These are phyloP conservation scores for Dryocosmus kuriphilus DNA, from an alignment of 2,888 invertebrate species.

Conservation along the genomic window DNA sequence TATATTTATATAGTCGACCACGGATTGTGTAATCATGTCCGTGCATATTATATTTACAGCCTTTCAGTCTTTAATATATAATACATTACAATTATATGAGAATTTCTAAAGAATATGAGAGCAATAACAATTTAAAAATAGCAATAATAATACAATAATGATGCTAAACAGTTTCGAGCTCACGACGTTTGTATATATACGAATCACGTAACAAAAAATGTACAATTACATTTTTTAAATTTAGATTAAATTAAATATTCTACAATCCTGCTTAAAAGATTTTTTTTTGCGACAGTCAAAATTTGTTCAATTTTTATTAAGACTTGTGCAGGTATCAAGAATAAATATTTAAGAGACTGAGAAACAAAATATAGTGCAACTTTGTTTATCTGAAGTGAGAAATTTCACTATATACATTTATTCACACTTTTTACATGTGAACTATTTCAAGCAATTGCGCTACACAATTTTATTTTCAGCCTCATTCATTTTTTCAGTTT, in stretches of 20 bases:
- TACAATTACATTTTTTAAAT: background rate
- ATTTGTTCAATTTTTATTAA: background rate
- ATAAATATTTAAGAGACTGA: background rate
- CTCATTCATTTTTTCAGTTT: background rate
- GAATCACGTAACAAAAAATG: conserved; percentile 11
- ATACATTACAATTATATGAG: conserved; percentile 59
- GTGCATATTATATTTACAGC: conserved; percentile 70
- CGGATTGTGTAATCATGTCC: conserved; percentile 42
- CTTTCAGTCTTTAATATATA: conserved; percentile 77
- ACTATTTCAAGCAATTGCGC: too few relatives aligned
- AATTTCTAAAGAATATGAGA: conserved; percentile 59
- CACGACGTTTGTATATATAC: conserved; percentile 17
- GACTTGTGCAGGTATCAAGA: background rate
- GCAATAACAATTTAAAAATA: conserved; percentile 66
- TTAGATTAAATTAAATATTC: background rate
- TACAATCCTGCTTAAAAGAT: background rate
- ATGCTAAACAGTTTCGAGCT: conserved; percentile 51
- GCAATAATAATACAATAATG: conserved; percentile 60
- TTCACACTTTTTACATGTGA: too few relatives aligned
- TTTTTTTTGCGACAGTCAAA: background rate
- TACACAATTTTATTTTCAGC: background rate
- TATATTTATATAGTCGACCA: background rate
- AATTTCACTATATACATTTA: too few relatives aligned
- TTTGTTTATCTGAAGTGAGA: background rate
- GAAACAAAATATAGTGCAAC: background rate